Conservation (phyloP, 1,140 invertebrate species). For the Manduca sexta region DNA sequence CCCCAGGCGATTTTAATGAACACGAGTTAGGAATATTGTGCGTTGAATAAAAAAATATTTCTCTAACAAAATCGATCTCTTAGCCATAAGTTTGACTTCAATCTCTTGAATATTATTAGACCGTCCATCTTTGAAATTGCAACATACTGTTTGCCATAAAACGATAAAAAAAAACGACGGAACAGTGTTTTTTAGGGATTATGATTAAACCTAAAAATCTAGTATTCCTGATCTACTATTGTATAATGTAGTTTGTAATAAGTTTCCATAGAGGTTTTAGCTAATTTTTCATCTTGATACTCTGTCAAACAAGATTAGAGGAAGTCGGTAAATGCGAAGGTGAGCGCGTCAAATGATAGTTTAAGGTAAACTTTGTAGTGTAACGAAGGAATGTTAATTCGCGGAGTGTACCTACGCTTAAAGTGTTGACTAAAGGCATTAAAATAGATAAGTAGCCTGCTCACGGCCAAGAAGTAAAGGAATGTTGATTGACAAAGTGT, state of each 20-base stretch:
- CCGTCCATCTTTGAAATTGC: conserved; percentile 40
- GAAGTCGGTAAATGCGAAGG: conserved; percentile 23
- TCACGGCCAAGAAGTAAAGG: too few species aligned
- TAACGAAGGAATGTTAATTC: conserved; percentile 26
- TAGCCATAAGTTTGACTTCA: conserved; percentile 25
- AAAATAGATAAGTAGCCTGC: too few species aligned
- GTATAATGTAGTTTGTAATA: conserved; percentile 56
- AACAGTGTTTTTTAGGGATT: conserved; percentile 34
- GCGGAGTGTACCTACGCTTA: conserved; percentile 36
- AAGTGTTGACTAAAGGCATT: too few species aligned
- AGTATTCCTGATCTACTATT: conserved; percentile 59
- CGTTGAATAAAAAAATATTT: background rate
- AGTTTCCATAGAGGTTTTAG: conserved; percentile 51
- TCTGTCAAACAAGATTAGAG: conserved; percentile 37
- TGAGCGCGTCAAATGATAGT: conserved; percentile 29
- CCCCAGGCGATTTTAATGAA: background rate
- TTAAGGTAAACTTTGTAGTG: conserved; percentile 43
- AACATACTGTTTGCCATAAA: background rate
- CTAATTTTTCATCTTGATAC: conserved; percentile 47
- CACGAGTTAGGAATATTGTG: background rate
- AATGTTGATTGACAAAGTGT: too few species aligned
- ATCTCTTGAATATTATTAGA: conserved; percentile 30
- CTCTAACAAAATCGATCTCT: conserved; percentile 28
- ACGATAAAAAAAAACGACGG: conserved; percentile 25
- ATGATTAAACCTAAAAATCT: conserved; percentile 51